Evolutionary conservation across 2,113 vertebrate species (phyloP), one percentile per base, ranked within the genome.

Genomic region (Megaceryle maxima): DNA sequence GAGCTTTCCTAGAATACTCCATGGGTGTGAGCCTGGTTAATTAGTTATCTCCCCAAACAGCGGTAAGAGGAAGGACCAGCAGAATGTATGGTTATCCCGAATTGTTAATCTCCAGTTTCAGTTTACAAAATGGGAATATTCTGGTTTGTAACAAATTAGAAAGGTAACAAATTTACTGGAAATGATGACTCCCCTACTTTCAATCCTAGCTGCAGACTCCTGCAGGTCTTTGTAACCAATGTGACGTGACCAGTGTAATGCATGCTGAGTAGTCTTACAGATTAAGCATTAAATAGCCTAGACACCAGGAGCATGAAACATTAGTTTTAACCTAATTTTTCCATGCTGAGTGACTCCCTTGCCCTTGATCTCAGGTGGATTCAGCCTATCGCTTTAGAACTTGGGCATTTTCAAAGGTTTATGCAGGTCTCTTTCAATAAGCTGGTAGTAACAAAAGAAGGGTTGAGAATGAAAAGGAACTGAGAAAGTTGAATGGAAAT

Each of bases 401-500:
- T 37, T 69, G 28, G 33, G 37, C 3, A 1, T 76, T 94, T 94
- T 79, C 87, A 66, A 91, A 86, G 63, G 62, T 88, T 88, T 83
- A 68, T 87, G 70, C 64, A 94, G 63, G 60, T 70, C n/a, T 67
- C 63, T 57, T 84, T 94, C 72, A 80, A 35, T 78, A 62, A 94
- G 25, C 28, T 91, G 64, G 75, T 92, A 94, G 70, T 70, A 90
- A 74, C 37, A 93, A 92, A 89, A 76, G 57, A 80, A 87, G 28
- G 60, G 43, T 70, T 92, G 83, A 82, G 86, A 96, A 88, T 72
- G 33, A 86, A 88, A 82, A 87, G 73, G 28, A 41, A 50, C 79
- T 50, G 73, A 81, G 56, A 87, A 83, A 89, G 28, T 37, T 91
- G 63, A 95, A 87, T 88, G 73, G 57, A 90, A 84, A 88, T 92